Percentiles rank a stretch among this genome's conserved stretches.
phyloP scores from a whole-genome alignment of 2,888 invertebrate genomes.

The Thyatira batis region DNA sequence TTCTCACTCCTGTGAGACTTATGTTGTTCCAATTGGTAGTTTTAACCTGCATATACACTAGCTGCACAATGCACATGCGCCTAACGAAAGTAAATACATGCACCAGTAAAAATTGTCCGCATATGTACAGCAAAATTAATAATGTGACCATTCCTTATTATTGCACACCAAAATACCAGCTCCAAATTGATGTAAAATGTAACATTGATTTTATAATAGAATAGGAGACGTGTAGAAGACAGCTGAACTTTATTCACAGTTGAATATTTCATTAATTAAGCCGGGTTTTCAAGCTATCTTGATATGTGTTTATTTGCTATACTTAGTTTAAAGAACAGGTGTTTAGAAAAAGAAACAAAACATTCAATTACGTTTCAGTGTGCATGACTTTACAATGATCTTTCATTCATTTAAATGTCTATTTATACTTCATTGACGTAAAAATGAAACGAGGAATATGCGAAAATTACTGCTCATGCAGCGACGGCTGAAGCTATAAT shows the following conservation, averaged over 20 bases:
- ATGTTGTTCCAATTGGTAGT: background rate
- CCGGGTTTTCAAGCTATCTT: no score
- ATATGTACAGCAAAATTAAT: background rate
- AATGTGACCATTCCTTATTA: background rate
- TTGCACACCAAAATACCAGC: background rate
- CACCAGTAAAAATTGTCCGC: background rate
- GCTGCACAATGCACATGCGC: background rate
- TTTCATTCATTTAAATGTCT: conserved; percentile 12
- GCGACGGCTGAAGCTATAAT: background rate
- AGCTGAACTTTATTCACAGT: no score
- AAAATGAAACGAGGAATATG: background rate
- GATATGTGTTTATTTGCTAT: no score
- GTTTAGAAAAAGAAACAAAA: no score
- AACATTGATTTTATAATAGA: no score
- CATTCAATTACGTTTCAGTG: conserved; percentile 6
- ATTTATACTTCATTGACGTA: conserved; percentile 10
- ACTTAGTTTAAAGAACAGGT: no score
- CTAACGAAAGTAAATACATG: background rate
- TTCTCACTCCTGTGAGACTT: no score
- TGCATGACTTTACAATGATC: conserved; percentile 8
- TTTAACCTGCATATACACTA: background rate
- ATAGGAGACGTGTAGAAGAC: no score
- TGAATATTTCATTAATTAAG: no score
- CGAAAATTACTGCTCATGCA: background rate
- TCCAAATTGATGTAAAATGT: no score